These are phyloP conservation scores for Eurois occulta DNA, from an alignment of 2,888 invertebrate species.

Conservation along the genomic window DNA sequence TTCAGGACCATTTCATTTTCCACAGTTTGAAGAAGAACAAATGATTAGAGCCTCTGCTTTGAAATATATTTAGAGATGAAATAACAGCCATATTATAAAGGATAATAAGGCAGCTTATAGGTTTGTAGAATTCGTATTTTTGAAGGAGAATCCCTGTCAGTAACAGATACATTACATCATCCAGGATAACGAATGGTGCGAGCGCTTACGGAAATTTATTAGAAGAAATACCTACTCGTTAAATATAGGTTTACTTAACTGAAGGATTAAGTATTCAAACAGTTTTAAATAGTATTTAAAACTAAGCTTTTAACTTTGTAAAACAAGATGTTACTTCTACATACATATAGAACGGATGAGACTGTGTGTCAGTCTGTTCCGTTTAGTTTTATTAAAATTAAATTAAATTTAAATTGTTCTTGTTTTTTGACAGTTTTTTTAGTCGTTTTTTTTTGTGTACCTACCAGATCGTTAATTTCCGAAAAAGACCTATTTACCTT, in stretches of 20 bases:
- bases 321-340: neutral
- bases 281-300: slow-evolving; percentile 7
- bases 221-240: slow-evolving; percentile 6
- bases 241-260: slow-evolving; percentile 21
- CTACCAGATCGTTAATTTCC: neutral
- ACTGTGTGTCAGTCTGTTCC: too few relatives aligned
- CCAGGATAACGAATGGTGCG: slow-evolving; percentile 23
- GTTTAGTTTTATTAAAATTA: too few relatives aligned
- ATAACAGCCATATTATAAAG: neutral
- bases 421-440: too few relatives aligned
- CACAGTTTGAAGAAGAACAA: neutral
- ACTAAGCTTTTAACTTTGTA: neutral
- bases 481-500: neutral
- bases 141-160: slow-evolving; percentile 35
- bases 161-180: slow-evolving; percentile 47
- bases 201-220: slow-evolving; percentile 52
- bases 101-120: slow-evolving; percentile 8
- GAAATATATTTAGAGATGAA: neutral
- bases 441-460: too few relatives aligned
- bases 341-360: neutral
- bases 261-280: slow-evolving; percentile 6
- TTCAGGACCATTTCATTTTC: neutral
- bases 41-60: neutral
- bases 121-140: slow-evolving; percentile 27
- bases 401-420: too few relatives aligned